Evolutionary conservation across 2,113 vertebrate genomes (phyloP).

Genomic region (Sus scrofa): DNA sequence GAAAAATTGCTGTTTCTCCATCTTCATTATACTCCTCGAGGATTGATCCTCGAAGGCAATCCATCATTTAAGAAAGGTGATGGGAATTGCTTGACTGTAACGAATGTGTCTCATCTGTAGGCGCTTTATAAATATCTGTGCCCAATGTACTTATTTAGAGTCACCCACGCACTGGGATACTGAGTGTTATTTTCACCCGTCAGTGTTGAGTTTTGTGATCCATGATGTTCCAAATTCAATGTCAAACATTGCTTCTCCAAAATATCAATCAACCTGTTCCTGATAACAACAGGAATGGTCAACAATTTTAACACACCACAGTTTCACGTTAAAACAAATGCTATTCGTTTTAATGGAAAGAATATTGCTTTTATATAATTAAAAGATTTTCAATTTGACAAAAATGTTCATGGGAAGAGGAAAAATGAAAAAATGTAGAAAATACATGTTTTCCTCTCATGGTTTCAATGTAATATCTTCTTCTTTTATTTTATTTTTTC

Average conservation of each 20-base stretch:
- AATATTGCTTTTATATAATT: constrained; percentile 41
- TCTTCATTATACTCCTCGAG: not conserved
- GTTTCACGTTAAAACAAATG: not conserved
- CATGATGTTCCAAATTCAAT: constrained; percentile 17
- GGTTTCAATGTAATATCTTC: not conserved
- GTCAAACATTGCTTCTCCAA: constrained; percentile 48
- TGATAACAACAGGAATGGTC: not conserved
- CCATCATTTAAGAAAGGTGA: not conserved
- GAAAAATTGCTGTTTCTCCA: not conserved
- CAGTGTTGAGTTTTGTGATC: constrained; percentile 37
- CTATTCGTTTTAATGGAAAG: not conserved
- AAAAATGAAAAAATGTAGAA: not conserved
- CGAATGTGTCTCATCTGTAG: constrained; percentile 7
- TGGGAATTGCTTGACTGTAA: not conserved
- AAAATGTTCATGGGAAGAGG: not conserved
- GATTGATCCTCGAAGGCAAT: not conserved
- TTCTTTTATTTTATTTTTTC: too few relatives aligned
- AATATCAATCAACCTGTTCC: not conserved
- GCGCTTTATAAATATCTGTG: constrained; percentile 51
- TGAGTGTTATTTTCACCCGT: constrained; percentile 31
- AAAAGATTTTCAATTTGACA: constrained; percentile 25
- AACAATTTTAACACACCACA: not conserved
- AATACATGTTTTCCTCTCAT: not conserved
- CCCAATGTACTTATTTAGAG: constrained; percentile 15
- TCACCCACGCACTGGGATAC: not conserved